These are phyloP conservation scores for Octomys mimax DNA, from an alignment of 2,797 vertebrate species.

Conservation along the genomic window DNA sequence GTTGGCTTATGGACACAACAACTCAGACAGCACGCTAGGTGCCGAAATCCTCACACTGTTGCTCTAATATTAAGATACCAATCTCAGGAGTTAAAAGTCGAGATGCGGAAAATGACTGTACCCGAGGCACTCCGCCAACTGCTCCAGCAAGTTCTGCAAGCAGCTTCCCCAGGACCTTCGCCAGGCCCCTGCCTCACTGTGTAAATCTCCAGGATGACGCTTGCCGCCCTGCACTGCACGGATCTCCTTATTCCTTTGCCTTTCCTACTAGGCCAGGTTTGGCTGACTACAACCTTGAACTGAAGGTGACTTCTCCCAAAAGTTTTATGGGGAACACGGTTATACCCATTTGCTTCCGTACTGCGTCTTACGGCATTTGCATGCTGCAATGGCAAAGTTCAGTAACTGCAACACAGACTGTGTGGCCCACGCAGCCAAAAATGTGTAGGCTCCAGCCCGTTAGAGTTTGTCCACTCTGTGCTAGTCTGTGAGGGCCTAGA, in stretches of 20 bases:
- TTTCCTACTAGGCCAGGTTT: not conserved
- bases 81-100: not conserved
- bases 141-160: conserved; percentile 14
- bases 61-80: not conserved
- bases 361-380: not conserved
- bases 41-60: not conserved
- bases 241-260: not conserved
- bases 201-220: not conserved
- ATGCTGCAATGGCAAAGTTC: not conserved
- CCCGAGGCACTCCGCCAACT: not conserved
- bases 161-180: not conserved
- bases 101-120: not conserved
- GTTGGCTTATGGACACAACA: not conserved
- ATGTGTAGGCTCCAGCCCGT: not conserved
- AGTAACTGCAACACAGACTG: not conserved
- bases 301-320: not conserved
- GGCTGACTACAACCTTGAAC: not conserved
- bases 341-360: not conserved
- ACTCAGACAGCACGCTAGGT: not conserved
- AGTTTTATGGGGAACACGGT: not conserved
- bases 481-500: not conserved
- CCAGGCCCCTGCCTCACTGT: not conserved
- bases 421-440: not conserved
- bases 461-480: not conserved
- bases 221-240: not conserved